phyloP scores from a whole-genome alignment of 2,888 invertebrate genomes.

The Dolichopus griseipennis region DNA sequence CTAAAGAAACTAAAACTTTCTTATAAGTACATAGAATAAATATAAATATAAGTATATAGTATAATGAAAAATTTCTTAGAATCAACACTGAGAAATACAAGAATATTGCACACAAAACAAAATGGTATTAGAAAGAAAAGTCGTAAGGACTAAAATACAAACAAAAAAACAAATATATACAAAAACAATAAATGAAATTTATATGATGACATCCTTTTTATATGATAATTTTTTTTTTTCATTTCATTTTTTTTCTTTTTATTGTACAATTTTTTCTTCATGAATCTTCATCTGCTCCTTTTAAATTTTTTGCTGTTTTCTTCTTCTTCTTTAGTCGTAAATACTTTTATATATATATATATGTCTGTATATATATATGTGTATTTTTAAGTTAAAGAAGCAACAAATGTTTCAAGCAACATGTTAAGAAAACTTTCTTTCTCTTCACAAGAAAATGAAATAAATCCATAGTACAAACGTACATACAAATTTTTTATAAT shows the following conservation, averaged over 20 bases:
- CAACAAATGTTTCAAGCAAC: slow-evolving; percentile 6
- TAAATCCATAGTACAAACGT: no score
- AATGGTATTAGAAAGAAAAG: not conserved
- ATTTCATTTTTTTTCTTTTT: not conserved
- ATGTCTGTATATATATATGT: not conserved
- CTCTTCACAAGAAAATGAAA: no score
- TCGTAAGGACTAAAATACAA: not conserved
- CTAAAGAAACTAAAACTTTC: no score
- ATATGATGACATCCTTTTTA: slow-evolving; percentile 6
- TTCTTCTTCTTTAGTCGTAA: not conserved
- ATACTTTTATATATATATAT: not conserved
- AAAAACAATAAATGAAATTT: not conserved
- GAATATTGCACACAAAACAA: not conserved
- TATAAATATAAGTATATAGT: no score
- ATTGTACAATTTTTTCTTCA: not conserved
- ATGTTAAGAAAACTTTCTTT: not conserved
- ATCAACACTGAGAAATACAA: not conserved
- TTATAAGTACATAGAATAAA: no score
- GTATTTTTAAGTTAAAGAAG: not conserved
- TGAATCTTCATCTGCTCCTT: no score
- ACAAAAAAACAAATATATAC: not conserved
- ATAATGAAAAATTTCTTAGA: not conserved
- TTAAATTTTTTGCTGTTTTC: no score
- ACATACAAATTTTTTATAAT: no score
- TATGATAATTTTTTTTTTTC: not conserved